phyloP scores from a whole-genome alignment of 1,140 invertebrate genomes.

The Ganaspis sp. region DNA sequence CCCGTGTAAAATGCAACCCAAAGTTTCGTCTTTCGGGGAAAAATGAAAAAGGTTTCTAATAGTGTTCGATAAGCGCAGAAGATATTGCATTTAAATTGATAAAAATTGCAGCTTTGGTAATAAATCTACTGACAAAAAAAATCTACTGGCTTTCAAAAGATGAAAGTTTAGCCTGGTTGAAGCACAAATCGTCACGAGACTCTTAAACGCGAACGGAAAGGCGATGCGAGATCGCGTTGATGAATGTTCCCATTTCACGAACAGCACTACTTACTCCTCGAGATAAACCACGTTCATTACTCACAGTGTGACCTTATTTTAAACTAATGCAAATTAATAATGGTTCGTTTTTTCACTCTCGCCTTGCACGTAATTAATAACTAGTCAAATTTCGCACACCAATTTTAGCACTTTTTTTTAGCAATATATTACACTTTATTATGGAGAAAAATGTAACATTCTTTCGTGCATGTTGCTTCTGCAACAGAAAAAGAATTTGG shows the following conservation, averaged over 20 bases:
- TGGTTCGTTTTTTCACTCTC: slow-evolving; percentile 57
- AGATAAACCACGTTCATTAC: slow-evolving; percentile 75
- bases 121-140: no score
- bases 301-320: slow-evolving; percentile 75
- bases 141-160: not conserved
- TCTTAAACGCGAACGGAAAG: slow-evolving; percentile 70
- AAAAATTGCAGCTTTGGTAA: no score
- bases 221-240: slow-evolving; percentile 73
- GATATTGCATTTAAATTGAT: not conserved
- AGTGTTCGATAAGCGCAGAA: not conserved
- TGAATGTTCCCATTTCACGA: slow-evolving; percentile 75
- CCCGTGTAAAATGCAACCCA: not conserved
- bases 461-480: no score
- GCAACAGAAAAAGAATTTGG: no score
- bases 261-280: slow-evolving; percentile 73
- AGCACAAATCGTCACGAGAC: slow-evolving; percentile 67
- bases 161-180: not conserved
- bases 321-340: slow-evolving; percentile 74
- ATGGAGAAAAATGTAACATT: not conserved
- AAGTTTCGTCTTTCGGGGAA: not conserved
- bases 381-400: not conserved
- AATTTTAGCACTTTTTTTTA: not conserved
- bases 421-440: not conserved
- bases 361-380: not conserved
- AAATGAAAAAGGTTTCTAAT: no score